Conservation (phyloP, 2,113 vertebrate species). For the Tetrax tetrax region DNA sequence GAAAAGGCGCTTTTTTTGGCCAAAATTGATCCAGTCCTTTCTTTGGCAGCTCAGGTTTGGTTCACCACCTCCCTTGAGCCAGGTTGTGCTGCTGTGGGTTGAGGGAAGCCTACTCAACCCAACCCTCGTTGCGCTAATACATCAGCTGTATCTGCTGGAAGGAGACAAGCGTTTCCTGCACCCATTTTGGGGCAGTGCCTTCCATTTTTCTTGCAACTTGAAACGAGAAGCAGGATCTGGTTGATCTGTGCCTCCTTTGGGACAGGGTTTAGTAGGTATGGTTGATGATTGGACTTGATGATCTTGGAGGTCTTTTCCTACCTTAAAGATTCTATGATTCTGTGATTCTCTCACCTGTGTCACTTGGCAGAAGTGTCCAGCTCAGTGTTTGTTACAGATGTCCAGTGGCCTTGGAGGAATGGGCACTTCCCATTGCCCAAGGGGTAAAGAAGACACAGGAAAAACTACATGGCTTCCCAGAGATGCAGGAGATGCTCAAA, state of each 20-base stretch:
- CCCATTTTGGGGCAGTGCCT: neutral
- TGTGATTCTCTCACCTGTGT: neutral
- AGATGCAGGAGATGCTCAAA: neutral
- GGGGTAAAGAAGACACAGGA: neutral
- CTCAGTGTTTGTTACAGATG: neutral
- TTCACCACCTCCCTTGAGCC: neutral
- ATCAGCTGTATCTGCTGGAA: neutral
- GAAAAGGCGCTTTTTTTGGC: neutral
- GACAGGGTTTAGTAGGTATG: too few relatives aligned
- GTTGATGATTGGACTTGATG: too few relatives aligned
- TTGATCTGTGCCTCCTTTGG: neutral
- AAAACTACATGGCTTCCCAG: neutral
- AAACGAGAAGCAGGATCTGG: neutral
- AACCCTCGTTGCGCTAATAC: neutral
- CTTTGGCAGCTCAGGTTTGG: neutral
- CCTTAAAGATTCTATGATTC: too few relatives aligned
- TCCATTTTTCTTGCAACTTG: neutral
- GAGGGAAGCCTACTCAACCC: neutral
- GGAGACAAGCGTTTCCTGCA: neutral
- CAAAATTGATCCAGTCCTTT: neutral
- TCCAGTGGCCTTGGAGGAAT: accelerated
- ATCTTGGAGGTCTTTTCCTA: too few relatives aligned
- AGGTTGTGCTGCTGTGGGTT: neutral
- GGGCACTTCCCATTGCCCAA: neutral
- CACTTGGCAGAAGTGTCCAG: neutral